phyloP scores from a whole-genome alignment of 2,113 vertebrate genomes.

The Orthochromis malagaraziensis region DNA sequence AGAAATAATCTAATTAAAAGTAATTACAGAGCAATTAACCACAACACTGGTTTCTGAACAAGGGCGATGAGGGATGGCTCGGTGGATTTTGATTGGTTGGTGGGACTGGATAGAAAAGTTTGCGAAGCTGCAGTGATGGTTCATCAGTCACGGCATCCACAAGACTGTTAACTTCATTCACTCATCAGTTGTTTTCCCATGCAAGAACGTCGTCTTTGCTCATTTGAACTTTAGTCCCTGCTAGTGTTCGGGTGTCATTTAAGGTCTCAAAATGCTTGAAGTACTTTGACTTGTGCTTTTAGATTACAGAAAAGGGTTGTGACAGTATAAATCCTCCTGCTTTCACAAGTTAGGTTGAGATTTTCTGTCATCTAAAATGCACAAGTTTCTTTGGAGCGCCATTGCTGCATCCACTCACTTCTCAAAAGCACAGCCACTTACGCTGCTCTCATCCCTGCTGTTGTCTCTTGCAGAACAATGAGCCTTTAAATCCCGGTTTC shows the following conservation, averaged over 20 bases:
- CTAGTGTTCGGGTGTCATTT: not conserved
- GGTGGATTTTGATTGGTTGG: conserved; percentile 5
- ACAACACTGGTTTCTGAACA: conserved; percentile 47
- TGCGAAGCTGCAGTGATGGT: not conserved
- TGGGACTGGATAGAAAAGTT: not conserved
- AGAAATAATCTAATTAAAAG: conserved; percentile 71
- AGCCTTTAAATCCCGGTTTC: conserved; percentile 73
- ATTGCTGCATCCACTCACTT: not conserved
- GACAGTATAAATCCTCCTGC: not conserved
- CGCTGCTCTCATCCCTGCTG: conserved; percentile 24
- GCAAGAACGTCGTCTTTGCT: not conserved
- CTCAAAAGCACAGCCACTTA: conserved; percentile 20
- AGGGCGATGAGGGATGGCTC: not conserved
- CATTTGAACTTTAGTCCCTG: not conserved
- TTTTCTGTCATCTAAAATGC: not conserved
- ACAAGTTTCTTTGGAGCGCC: not conserved
- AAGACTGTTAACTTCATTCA: not conserved
- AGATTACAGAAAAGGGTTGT: not conserved
- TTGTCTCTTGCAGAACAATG: conserved; percentile 72
- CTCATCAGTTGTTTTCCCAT: not conserved
- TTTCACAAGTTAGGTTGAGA: not conserved
- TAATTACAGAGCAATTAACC: conserved; percentile 64
- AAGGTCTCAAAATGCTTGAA: not conserved
- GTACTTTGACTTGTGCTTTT: not conserved
- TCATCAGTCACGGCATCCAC: not conserved